Conservation (phyloP, 1,140 invertebrate species). For the Lerema accius region DNA sequence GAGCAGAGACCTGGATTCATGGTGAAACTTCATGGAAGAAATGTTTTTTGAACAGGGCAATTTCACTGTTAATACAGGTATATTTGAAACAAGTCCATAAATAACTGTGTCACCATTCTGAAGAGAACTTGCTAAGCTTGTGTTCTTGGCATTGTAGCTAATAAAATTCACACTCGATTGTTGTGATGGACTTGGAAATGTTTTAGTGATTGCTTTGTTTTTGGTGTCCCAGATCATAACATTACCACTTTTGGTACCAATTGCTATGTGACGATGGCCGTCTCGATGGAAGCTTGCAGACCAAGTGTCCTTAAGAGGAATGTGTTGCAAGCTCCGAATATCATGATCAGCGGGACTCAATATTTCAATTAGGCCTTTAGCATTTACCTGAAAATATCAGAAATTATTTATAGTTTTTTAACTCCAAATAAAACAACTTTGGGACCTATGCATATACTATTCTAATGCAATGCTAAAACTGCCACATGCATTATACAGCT, state of each 20-base stretch:
- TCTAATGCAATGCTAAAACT: too few species aligned
- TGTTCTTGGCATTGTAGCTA: constrained; percentile 80
- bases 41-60: constrained; percentile 71
- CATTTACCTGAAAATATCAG: constrained; percentile 69
- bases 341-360: constrained; percentile 73
- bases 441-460: too few species aligned
- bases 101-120: constrained; percentile 78
- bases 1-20: constrained; percentile 70
- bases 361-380: constrained; percentile 70
- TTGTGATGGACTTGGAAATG: constrained; percentile 64
- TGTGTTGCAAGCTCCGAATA: constrained; percentile 71
- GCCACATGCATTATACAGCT: too few species aligned
- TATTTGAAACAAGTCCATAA: constrained; percentile 74
- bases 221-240: constrained; percentile 80
- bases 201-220: constrained; percentile 72
- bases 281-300: constrained; percentile 75
- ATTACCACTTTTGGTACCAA: constrained; percentile 74
- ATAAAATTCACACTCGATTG: constrained; percentile 67
- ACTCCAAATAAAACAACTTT: too few species aligned
- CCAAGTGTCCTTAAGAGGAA: constrained; percentile 73
- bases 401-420: too few species aligned
- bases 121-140: constrained; percentile 71
- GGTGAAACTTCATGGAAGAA: constrained; percentile 77
- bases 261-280: constrained; percentile 71
- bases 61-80: constrained; percentile 71